A percentile compares a stretch with the other conserved stretches of the same genome.
phyloP scores from a whole-genome alignment of 2,888 invertebrate genomes.

The Thymelicus lineola region DNA sequence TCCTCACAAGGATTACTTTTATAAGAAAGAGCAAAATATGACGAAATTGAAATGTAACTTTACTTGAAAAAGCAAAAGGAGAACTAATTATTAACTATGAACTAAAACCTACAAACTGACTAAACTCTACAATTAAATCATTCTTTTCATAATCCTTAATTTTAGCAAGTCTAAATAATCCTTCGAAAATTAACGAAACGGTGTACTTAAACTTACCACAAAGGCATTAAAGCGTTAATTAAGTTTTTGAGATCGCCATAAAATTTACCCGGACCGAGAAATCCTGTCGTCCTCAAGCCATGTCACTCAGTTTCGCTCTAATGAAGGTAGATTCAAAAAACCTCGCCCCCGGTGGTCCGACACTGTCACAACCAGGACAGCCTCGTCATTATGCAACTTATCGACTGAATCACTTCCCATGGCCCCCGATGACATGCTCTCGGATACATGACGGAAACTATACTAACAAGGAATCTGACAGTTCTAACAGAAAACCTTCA shows the following conservation, averaged over 20 bases:
- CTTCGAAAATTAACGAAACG: background rate
- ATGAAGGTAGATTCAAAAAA: constrained; percentile 77
- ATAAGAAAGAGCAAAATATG: too few species aligned
- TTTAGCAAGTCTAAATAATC: background rate
- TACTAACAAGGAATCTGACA: constrained; percentile 35
- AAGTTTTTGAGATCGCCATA: constrained; percentile 27
- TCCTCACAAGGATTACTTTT: too few species aligned
- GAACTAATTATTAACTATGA: background rate
- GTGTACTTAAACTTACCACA: constrained; percentile 10
- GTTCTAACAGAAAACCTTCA: constrained; percentile 1
- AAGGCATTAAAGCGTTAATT: constrained; percentile 23
- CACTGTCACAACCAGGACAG: constrained; percentile 43
- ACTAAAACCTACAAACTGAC: background rate
- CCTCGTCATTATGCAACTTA: constrained; percentile 44
- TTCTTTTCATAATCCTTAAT: background rate
- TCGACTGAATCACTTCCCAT: constrained; percentile 39
- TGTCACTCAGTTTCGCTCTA: constrained; percentile 67
- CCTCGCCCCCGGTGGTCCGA: constrained; percentile 74
- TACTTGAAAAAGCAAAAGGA: too few species aligned
- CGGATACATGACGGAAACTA: constrained; percentile 33
- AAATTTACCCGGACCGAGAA: constrained; percentile 35
- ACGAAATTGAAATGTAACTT: too few species aligned
- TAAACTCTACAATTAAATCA: too few species aligned
- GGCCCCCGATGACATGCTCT: constrained; percentile 33
- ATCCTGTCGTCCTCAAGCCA: constrained; percentile 48